Percentiles rank a stretch among this genome's conserved stretches.
Conservation (phyloP, 2,113 vertebrate species). For the Rhynchomys soricoides region DNA sequence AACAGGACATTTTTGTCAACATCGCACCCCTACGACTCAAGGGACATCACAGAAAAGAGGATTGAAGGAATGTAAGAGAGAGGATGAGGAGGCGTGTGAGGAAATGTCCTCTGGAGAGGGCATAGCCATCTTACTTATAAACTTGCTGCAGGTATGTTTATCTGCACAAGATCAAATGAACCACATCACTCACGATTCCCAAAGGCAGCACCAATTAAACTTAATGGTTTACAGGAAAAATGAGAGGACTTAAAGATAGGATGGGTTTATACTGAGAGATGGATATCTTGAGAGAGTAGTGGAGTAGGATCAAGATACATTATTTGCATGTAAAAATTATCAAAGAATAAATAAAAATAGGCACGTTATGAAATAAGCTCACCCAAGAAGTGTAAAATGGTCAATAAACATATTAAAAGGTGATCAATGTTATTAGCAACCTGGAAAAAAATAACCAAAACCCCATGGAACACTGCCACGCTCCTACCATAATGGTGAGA, state of each 20-base stretch:
- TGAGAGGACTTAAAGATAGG: neutral
- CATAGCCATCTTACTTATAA: too few relatives aligned
- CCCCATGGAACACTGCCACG: neutral
- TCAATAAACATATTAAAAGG: constrained; percentile 7
- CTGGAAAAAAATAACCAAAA: constrained; percentile 31
- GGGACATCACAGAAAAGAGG: neutral
- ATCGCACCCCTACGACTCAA: neutral
- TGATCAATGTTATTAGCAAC: neutral
- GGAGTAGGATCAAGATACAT: neutral
- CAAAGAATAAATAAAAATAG: constrained; percentile 8
- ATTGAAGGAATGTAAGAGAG: neutral
- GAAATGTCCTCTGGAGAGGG: neutral
- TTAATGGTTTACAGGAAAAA: too few relatives aligned
- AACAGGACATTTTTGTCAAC: neutral
- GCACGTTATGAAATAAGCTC: constrained; percentile 7
- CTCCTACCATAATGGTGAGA: neutral
- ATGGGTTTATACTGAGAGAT: neutral
- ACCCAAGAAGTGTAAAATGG: neutral
- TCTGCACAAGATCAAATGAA: neutral
- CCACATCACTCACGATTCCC: neutral
- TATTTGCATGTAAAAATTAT: neutral
- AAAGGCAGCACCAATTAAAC: neutral
- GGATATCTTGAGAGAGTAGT: neutral
- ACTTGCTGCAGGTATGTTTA: neutral
- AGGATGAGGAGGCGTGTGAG: neutral